Evolutionary conservation across 1,140 invertebrate species (phyloP).

Genomic region (Solenopsis invicta): DNA sequence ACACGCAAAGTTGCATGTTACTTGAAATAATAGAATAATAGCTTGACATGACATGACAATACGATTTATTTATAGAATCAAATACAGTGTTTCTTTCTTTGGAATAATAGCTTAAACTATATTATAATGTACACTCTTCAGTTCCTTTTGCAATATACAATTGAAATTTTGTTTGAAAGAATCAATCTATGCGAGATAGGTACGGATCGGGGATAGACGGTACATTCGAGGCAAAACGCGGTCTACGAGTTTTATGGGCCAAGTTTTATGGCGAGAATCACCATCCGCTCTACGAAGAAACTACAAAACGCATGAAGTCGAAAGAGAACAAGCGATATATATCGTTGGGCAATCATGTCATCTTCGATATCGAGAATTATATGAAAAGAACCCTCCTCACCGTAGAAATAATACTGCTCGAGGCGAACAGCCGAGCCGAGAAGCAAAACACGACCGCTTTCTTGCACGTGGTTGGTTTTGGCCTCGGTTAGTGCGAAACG

Average conservation of each 20-base stretch:
- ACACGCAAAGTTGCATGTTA: too few relatives aligned
- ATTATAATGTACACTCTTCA: not conserved
- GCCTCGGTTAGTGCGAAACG: constrained; percentile 80
- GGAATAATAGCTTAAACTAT: not conserved
- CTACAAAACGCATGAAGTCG: constrained; percentile 74
- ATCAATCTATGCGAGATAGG: constrained; percentile 58
- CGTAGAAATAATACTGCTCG: constrained; percentile 85
- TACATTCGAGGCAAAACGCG: constrained; percentile 71
- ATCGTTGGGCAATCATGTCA: constrained; percentile 71
- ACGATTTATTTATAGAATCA: too few relatives aligned
- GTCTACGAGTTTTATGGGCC: constrained; percentile 81
- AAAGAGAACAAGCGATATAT: constrained; percentile 81
- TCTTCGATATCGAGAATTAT: constrained; percentile 85
- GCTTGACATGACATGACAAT: too few relatives aligned
- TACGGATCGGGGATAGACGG: constrained; percentile 69
- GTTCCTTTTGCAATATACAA: not conserved
- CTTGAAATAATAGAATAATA: too few relatives aligned
- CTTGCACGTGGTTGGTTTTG: constrained; percentile 86
- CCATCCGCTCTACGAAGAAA: constrained; percentile 81
- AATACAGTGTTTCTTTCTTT: too few relatives aligned
- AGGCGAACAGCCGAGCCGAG: constrained; percentile 84
- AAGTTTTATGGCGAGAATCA: constrained; percentile 83
- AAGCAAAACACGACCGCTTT: constrained; percentile 85
- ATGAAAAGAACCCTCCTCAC: constrained; percentile 84
- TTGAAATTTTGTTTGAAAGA: constrained; percentile 27